A percentile compares a stretch with the other conserved stretches of the same genome.
Conservation (phyloP, 2,113 vertebrate genomes). For the Phyllopteryx taeniolatus region DNA sequence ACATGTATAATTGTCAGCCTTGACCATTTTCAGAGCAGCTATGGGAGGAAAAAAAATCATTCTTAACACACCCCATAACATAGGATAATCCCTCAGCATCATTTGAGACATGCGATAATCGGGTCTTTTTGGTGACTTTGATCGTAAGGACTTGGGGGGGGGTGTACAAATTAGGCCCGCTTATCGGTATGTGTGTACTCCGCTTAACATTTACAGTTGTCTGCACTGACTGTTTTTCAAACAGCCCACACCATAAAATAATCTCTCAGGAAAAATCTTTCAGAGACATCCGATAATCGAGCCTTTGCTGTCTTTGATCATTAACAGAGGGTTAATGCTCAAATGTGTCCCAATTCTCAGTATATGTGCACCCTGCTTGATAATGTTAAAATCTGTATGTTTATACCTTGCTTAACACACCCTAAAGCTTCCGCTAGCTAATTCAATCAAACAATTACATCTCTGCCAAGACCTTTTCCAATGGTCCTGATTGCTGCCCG, state of each 20-base stretch:
- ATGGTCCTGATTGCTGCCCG: background rate
- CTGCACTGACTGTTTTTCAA: background rate
- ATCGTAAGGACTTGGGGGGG: no score
- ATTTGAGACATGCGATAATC: no score
- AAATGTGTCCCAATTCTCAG: background rate
- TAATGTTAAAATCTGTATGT: background rate
- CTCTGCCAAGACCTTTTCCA: background rate
- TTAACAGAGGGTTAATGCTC: background rate
- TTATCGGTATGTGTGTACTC: background rate
- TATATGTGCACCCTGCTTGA: background rate
- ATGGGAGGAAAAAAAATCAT: no score
- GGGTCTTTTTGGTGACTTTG: no score
- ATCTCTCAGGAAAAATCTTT: background rate
- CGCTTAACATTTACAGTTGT: background rate
- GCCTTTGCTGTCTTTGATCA: background rate
- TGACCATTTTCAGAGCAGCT: no score
- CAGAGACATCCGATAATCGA: background rate
- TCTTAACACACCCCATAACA: no score
- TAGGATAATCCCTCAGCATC: no score
- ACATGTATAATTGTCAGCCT: no score
- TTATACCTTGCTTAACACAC: background rate
- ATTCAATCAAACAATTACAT: background rate
- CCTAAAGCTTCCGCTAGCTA: background rate
- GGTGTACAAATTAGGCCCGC: background rate
- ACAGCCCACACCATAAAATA: background rate